Evolutionary conservation across 2,113 vertebrate genomes (phyloP), one percentile per base, ranked within the genome.

Genomic region (Hiodon tergisus): DNA sequence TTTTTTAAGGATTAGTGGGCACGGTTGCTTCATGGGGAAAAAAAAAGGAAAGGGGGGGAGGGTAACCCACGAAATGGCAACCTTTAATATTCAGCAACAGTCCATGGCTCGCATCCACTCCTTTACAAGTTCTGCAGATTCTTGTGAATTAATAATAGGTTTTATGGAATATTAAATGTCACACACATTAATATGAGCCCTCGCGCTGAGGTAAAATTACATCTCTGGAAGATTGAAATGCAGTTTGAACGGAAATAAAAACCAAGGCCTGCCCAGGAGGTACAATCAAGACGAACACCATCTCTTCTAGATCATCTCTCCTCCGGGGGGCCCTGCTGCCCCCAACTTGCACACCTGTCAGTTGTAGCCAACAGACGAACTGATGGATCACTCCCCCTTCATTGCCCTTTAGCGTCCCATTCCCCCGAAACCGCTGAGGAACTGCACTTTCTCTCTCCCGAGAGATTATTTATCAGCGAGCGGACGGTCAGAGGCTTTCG

Each of bases 401-500:
- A 77, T 61, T 54, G 6, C 13, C 72, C 46, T 81, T 85, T 75
- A 76, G 55, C 78, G 82, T 78, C 79, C 31, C 76, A 73, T 65
- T 80, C 47, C 84, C 82, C 80, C 80, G 31, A 83, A 57, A 77
- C 72, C 83, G 72, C 78, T 80, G 72, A 17, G 48, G 16, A 46
- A 7, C 62, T 67, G 57, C 80, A 63, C 81, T 86, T 84, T 80
- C n/a, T 77, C 78, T 74, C 78, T 76, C 78, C 68, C 50, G 78
- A 16, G 53, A 87, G 83, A 85, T 82, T 84, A 85, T 81, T 89
- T 89, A 89, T 86, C 85, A 82, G 83, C 62, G 62, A 78, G 72
- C 66, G 66, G 61, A 48, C 69, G 77, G 61, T 69, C 57, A 63
- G 7, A 6, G 6, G 11, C 31, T 73, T 73, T 61, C 62, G 62